Evolutionary conservation across 2,797 vertebrate genomes (phyloP).

Genomic region (Lindbergichthys nudifrons): DNA sequence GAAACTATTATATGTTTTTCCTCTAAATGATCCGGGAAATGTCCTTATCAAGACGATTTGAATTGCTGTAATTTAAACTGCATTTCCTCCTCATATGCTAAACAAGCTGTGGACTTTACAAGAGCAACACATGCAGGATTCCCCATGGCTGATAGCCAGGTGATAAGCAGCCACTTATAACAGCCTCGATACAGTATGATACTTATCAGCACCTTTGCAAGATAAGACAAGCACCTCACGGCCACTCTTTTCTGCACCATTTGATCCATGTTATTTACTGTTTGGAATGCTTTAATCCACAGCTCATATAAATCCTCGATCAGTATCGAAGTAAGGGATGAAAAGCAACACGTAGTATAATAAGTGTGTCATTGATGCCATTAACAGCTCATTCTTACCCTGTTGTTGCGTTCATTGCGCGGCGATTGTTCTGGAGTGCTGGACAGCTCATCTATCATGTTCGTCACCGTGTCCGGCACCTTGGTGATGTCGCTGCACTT

Average conservation of each 20-base stretch:
- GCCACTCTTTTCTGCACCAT: not conserved
- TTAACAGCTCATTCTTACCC: conserved; percentile 78
- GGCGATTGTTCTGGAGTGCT: conserved; percentile 88
- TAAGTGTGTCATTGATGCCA: not conserved
- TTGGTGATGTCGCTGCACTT: conserved; percentile 92
- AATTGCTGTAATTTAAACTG: not conserved
- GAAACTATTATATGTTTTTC: not conserved
- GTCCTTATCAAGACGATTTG: conserved; percentile 2
- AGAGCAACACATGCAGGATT: conserved; percentile 17
- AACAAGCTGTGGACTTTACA: conserved; percentile 25
- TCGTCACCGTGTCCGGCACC: conserved; percentile 90
- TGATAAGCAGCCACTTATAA: conserved; percentile 19
- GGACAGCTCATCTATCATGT: conserved; percentile 90
- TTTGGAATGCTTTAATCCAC: conserved; percentile 4
- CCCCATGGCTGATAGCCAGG: conserved; percentile 25
- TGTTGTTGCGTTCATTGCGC: conserved; percentile 76
- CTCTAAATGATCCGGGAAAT: not conserved
- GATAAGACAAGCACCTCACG: conserved; percentile 24
- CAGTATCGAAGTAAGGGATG: not conserved
- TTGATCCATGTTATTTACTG: not conserved
- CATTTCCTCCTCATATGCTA: not conserved
- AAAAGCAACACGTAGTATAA: not conserved
- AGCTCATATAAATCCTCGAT: conserved; percentile 15
- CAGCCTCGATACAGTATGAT: conserved; percentile 10
- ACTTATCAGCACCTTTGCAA: conserved; percentile 15